These are phyloP conservation scores for Mesochorus sp. DNA, from an alignment of 2,888 invertebrate species.

Conservation along the genomic window DNA sequence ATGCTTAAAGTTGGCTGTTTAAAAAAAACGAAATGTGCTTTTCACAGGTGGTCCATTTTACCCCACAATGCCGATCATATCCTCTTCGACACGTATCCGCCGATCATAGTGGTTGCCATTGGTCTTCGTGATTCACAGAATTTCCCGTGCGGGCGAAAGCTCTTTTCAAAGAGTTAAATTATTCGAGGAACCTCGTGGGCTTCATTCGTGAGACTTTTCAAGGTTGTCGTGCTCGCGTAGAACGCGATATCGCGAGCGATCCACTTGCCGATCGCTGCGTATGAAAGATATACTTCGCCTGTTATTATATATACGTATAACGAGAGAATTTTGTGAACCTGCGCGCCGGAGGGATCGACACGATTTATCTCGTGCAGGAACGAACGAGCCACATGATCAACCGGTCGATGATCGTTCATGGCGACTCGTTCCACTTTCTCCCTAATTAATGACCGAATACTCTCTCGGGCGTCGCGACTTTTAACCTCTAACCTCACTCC, in stretches of 20 bases:
- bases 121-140: slow-evolving; percentile 36
- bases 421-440: slow-evolving; percentile 69
- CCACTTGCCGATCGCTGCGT: slow-evolving; percentile 1
- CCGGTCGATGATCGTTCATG: slow-evolving; percentile 45
- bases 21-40: background rate
- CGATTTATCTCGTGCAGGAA: slow-evolving; percentile 47
- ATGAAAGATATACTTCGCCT: background rate
- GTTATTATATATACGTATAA: slow-evolving; percentile 22
- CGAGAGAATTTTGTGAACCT: slow-evolving; percentile 43
- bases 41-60: slow-evolving; percentile 1
- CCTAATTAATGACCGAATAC: slow-evolving; percentile 63
- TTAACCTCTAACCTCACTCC: slow-evolving; percentile 26
- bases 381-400: slow-evolving; percentile 36
- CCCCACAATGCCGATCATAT: background rate
- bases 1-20: too few species aligned
- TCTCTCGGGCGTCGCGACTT: slow-evolving; percentile 17
- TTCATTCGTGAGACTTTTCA: slow-evolving; percentile 39
- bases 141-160: slow-evolving; percentile 49
- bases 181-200: slow-evolving; percentile 24
- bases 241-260: slow-evolving; percentile 16
- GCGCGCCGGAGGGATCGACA: slow-evolving; percentile 5
- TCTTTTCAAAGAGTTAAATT: slow-evolving; percentile 10
- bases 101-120: slow-evolving; percentile 4
- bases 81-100: background rate
- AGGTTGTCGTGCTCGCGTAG: slow-evolving; percentile 32